Percentiles rank a stretch among this genome's conserved stretches.
Conservation (phyloP, 2,113 vertebrate genomes). For the Ramphastos sulfuratus region DNA sequence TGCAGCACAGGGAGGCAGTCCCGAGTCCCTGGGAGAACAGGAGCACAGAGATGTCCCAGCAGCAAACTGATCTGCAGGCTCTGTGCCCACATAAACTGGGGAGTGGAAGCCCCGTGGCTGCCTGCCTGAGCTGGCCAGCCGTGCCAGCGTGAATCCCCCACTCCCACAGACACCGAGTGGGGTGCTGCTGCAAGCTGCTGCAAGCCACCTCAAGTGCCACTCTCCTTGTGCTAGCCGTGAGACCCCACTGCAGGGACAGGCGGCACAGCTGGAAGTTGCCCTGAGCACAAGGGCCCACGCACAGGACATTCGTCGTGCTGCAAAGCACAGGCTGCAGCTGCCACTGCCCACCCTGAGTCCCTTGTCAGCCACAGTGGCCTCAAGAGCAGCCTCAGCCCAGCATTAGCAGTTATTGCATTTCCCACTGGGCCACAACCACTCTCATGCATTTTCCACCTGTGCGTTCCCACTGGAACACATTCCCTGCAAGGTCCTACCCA, state of each 20-base stretch:
- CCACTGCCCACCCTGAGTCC: background rate
- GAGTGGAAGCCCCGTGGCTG: background rate
- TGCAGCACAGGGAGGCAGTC: background rate
- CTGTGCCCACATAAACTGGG: background rate
- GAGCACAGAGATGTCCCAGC: background rate
- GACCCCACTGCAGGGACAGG: background rate
- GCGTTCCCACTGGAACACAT: background rate
- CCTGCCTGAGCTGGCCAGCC: background rate
- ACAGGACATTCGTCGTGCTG: accelerated
- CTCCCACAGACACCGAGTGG: background rate
- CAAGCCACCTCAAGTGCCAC: background rate
- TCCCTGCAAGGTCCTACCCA: background rate
- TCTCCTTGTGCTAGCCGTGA: background rate
- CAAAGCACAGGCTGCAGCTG: background rate
- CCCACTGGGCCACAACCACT: background rate
- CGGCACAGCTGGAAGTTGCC: background rate
- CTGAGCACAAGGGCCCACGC: accelerated
- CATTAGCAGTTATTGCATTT: background rate
- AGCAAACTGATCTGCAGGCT: background rate
- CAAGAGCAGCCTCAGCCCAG: background rate
- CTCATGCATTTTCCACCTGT: background rate
- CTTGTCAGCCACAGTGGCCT: background rate
- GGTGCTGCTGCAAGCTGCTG: background rate
- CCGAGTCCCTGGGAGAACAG: background rate
- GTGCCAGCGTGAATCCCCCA: background rate